phyloP scores from a whole-genome alignment of 2,888 invertebrate species.

The Leucania comma region DNA sequence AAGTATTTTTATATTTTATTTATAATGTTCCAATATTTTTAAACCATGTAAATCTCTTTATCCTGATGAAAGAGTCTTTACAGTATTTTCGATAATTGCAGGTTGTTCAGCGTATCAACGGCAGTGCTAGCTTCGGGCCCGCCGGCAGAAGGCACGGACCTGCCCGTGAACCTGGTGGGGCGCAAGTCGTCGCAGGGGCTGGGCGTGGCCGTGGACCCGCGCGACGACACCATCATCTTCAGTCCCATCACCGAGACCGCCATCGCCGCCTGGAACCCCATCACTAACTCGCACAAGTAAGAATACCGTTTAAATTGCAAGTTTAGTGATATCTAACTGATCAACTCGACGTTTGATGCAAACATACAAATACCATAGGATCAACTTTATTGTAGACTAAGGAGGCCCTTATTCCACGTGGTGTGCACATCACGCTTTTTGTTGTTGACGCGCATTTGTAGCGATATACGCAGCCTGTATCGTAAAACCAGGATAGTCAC shows the following conservation, averaged over 20 bases:
- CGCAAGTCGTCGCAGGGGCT: slow-evolving; percentile 96
- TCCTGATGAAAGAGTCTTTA: not conserved
- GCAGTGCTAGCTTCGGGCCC: slow-evolving; percentile 94
- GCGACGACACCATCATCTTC: slow-evolving; percentile 94
- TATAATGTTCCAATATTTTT: too few species aligned
- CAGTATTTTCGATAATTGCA: slow-evolving; percentile 76
- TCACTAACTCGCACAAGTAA: slow-evolving; percentile 93
- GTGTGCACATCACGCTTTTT: too few species aligned
- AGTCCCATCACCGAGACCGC: slow-evolving; percentile 95
- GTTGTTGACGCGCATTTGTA: too few species aligned
- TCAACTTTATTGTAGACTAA: too few species aligned
- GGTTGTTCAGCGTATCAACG: slow-evolving; percentile 95
- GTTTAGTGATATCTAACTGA: too few species aligned
- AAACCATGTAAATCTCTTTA: not conserved
- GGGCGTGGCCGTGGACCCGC: slow-evolving; percentile 93
- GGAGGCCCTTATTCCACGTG: too few species aligned
- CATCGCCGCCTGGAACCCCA: slow-evolving; percentile 95
- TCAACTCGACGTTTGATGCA: too few species aligned
- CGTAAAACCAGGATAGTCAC: too few species aligned
- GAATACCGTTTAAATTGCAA: not conserved
- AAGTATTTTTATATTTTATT: too few species aligned
- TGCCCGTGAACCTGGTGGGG: slow-evolving; percentile 95
- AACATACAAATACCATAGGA: too few species aligned
- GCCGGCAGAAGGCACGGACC: slow-evolving; percentile 92
- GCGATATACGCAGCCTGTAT: too few species aligned